These are phyloP conservation scores for Datnioides undecimradiatus DNA, from an alignment of 2,113 vertebrate genomes.

Conservation along the genomic window DNA sequence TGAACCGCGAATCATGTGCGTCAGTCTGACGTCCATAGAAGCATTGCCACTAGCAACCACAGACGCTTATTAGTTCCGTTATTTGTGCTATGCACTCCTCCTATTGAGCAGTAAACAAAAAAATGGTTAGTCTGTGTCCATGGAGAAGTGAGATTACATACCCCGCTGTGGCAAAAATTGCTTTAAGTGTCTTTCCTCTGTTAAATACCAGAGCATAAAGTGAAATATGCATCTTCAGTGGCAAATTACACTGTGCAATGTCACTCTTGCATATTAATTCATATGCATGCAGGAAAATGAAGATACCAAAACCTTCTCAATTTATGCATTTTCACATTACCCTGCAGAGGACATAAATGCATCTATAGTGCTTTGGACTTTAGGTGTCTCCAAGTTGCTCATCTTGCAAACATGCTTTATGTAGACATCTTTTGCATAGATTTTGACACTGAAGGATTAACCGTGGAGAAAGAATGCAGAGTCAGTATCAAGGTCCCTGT, in stretches of 20 bases:
- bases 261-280: slow-evolving; percentile 17
- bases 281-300: slow-evolving; percentile 20
- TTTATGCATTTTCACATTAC: neutral
- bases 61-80: slow-evolving; percentile 64
- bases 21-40: slow-evolving; percentile 78
- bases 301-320: slow-evolving; percentile 13
- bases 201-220: slow-evolving; percentile 28
- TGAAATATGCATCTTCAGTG: slow-evolving; percentile 8
- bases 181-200: neutral
- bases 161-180: slow-evolving; percentile 15
- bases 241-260: slow-evolving; percentile 2
- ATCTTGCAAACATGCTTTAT: slow-evolving; percentile 26
- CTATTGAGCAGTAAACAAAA: slow-evolving; percentile 56
- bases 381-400: neutral
- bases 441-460: neutral
- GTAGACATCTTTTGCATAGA: neutral
- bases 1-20: slow-evolving; percentile 69
- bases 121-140: slow-evolving; percentile 8
- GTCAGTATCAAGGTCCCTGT: slow-evolving; percentile 18
- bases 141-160: slow-evolving; percentile 39
- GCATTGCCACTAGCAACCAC: slow-evolving; percentile 73
- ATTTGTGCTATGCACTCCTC: slow-evolving; percentile 58
- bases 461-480: neutral
- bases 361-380: neutral
- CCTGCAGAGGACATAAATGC: slow-evolving; percentile 32